A percentile compares a stretch with the other conserved stretches of the same genome.
phyloP scores from a whole-genome alignment of 2,888 invertebrate species.

The Cacoxenus indagator region DNA sequence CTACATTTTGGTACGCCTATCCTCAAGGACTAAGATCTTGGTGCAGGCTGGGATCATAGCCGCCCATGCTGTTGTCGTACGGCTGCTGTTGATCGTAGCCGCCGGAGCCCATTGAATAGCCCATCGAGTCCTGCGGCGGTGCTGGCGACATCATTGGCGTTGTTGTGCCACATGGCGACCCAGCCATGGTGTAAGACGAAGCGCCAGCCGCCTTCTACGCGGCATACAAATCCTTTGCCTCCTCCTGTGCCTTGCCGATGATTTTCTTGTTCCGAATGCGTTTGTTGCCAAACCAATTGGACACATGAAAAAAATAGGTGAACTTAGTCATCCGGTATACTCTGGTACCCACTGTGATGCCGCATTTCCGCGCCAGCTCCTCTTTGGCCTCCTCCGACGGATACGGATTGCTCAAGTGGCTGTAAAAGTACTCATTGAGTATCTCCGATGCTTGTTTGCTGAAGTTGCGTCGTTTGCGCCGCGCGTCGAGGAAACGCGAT shows the following conservation, averaged over 20 bases:
- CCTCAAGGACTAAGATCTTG: conserved; percentile 82
- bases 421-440: conserved; percentile 99
- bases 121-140: conserved; percentile 92
- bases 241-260: conserved; percentile 99
- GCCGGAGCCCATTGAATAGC: conserved; percentile 92
- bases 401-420: conserved; percentile 99
- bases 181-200: conserved; percentile 89
- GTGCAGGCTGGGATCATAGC: conserved; percentile 90
- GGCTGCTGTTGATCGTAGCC: conserved; percentile 91
- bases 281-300: conserved; percentile 99
- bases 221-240: conserved; percentile 98
- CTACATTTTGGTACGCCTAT: conserved; percentile 49
- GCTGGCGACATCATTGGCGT: conserved; percentile 97
- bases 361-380: conserved; percentile 98
- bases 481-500: conserved; percentile 80
- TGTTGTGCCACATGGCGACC: conserved; percentile 89
- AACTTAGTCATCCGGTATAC: background rate
- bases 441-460: conserved; percentile 99
- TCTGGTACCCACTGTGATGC: conserved; percentile 85
- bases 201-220: conserved; percentile 97
- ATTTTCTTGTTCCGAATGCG: conserved; percentile 99
- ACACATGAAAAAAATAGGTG: conserved; percentile 76
- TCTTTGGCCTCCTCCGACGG: conserved; percentile 99
- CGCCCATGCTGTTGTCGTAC: conserved; percentile 91
- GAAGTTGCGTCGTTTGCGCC: conserved; percentile 96